Evolutionary conservation across 2,888 invertebrate species (phyloP).

Genomic region (Andrena chrysosceles): DNA sequence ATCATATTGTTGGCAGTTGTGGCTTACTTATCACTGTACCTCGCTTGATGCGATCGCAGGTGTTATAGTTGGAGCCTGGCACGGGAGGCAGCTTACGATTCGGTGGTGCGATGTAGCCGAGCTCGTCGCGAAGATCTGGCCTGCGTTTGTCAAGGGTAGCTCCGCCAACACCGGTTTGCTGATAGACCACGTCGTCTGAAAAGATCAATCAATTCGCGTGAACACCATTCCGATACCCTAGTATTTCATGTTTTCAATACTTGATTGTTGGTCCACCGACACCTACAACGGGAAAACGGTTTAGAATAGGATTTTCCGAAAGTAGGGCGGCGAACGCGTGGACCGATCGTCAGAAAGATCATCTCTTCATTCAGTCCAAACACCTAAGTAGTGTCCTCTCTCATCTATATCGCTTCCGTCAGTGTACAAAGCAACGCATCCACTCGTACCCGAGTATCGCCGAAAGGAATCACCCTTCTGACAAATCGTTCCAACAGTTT

Average conservation of each 20-base stretch:
- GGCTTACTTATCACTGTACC: conserved; percentile 96
- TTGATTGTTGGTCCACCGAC: conserved; percentile 47
- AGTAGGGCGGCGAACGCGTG: conserved; percentile 58
- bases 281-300: conserved; percentile 51
- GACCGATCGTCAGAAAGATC: conserved; percentile 53
- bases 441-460: not conserved
- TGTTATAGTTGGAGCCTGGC: conserved; percentile 97
- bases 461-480: conserved; percentile 30
- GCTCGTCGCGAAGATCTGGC: conserved; percentile 93
- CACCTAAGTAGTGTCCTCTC: not conserved
- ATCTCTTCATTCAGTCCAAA: not conserved
- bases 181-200: conserved; percentile 95
- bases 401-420: not conserved
- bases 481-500: conserved; percentile 37
- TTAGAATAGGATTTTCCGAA: conserved; percentile 28
- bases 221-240: not conserved
- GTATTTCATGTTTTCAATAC: not conserved
- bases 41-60: conserved; percentile 96
- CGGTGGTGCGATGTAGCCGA: conserved; percentile 97
- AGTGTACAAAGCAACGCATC: no score
- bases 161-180: conserved; percentile 91
- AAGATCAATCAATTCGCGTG: conserved; percentile 50
- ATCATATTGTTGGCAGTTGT: conserved; percentile 81
- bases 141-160: conserved; percentile 94
- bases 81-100: conserved; percentile 97